These are phyloP conservation scores for Apamea anceps DNA, from an alignment of 2,888 invertebrate genomes.

Conservation along the genomic window DNA sequence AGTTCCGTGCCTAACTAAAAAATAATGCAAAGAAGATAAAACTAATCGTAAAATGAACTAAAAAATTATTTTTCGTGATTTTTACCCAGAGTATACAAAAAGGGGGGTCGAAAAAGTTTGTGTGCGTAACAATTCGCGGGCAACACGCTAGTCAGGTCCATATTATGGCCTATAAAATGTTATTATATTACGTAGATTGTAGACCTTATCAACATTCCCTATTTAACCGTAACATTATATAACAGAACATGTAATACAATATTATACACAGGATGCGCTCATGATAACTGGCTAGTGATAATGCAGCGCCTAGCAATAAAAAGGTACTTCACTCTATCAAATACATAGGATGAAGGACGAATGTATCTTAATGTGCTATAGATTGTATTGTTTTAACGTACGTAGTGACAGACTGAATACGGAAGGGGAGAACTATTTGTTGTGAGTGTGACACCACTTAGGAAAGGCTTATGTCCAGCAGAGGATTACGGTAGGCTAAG, in stretches of 20 bases:
- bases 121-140: neutral
- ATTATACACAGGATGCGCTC: conserved; percentile 37
- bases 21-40: conserved; percentile 25
- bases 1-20: neutral
- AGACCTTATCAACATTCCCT: conserved; percentile 43
- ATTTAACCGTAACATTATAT: conserved; percentile 37
- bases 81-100: neutral
- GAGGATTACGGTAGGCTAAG: neutral
- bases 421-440: no score
- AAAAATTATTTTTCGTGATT: neutral
- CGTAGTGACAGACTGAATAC: neutral
- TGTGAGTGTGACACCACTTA: neutral
- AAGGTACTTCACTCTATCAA: conserved; percentile 36
- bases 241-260: conserved; percentile 42
- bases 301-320: conserved; percentile 31
- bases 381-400: conserved; percentile 15
- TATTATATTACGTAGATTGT: neutral
- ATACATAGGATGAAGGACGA: conserved; percentile 16
- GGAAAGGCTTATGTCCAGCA: neutral
- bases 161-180: neutral
- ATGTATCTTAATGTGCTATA: neutral
- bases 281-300: conserved; percentile 54
- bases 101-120: neutral
- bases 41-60: neutral
- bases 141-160: neutral